Evolutionary conservation across 1,140 invertebrate species (phyloP).

Genomic region (Papilio helenus): DNA sequence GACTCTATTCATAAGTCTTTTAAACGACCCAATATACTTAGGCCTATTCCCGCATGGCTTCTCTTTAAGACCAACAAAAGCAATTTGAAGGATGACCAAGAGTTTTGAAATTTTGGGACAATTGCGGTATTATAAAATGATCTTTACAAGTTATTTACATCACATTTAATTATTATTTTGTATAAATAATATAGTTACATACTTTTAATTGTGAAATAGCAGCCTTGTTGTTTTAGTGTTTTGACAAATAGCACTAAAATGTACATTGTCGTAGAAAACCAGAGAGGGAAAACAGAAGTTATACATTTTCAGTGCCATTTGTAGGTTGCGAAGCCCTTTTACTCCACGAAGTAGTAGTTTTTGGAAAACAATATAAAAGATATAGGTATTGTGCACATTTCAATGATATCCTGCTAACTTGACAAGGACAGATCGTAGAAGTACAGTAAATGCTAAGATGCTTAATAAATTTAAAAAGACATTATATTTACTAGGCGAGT

Average conservation of each 20-base stretch:
- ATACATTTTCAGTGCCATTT: too few relatives aligned
- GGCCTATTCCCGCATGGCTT: not conserved
- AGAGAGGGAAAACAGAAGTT: not conserved
- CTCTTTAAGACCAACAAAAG: conserved; percentile 14
- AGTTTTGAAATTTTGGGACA: not conserved
- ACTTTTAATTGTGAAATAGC: not conserved
- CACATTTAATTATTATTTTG: not conserved
- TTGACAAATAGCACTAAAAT: not conserved
- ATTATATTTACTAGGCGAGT: too few relatives aligned
- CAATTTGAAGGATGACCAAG: conserved; percentile 10
- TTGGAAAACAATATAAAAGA: too few relatives aligned
- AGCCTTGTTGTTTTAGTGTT: not conserved
- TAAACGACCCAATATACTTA: conserved; percentile 9
- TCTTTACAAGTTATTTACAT: not conserved
- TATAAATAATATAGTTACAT: not conserved
- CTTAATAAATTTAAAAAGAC: too few relatives aligned
- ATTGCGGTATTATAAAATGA: not conserved
- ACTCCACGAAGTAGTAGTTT: too few relatives aligned
- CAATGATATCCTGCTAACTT: too few relatives aligned
- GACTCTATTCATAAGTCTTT: conserved; percentile 17
- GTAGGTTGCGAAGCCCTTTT: too few relatives aligned
- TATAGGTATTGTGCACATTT: too few relatives aligned
- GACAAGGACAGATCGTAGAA: too few relatives aligned
- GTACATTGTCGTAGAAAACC: not conserved
- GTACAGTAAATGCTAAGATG: too few relatives aligned